phyloP scores from a whole-genome alignment of 2,113 vertebrate species.

The Heterocephalus glaber region DNA sequence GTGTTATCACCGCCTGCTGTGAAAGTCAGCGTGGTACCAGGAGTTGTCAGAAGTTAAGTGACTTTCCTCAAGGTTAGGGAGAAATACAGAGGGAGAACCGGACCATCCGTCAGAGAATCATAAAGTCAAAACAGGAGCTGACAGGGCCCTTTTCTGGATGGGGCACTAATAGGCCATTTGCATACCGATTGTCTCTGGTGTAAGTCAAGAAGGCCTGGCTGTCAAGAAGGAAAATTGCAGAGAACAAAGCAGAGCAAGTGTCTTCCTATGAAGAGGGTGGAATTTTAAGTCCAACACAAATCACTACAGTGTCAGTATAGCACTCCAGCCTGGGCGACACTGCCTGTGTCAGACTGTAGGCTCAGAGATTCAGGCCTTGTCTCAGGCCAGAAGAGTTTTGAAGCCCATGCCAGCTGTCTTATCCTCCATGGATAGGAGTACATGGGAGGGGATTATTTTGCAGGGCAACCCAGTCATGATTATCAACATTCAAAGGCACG shows the following conservation, averaged over 20 bases:
- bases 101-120: not conserved
- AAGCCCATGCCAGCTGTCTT: not conserved
- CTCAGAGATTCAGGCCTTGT: not conserved
- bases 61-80: conserved; percentile 21
- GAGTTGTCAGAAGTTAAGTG: not conserved
- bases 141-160: not conserved
- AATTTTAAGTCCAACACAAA: not conserved
- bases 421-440: not conserved
- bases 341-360: too few species aligned
- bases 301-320: fast-evolving
- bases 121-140: not conserved
- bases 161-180: not conserved
- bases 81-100: not conserved
- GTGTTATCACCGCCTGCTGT: not conserved
- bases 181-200: not conserved
- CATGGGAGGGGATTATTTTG: not conserved
- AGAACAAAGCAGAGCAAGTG: not conserved
- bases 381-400: too few species aligned
- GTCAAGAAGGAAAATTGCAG: not conserved
- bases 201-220: not conserved
- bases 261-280: not conserved
- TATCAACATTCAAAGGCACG: not conserved
- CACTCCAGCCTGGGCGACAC: not conserved
- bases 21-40: not conserved
- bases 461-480: not conserved